These are phyloP conservation scores for Platycercus adscitus DNA, from an alignment of 2,113 vertebrate species.

Conservation along the genomic window DNA sequence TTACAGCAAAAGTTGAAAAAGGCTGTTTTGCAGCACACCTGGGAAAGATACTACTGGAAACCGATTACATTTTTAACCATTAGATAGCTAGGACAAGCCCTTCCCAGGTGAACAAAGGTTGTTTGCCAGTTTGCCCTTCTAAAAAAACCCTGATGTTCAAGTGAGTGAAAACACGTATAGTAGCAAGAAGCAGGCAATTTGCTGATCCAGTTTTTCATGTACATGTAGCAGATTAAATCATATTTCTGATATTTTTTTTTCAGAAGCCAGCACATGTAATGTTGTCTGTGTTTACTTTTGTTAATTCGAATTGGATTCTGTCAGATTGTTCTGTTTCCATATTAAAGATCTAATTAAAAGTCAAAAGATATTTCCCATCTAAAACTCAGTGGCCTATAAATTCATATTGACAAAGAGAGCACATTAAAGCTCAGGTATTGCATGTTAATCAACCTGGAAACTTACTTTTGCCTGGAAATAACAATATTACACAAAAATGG, in stretches of 20 bases:
- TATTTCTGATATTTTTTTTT: background rate
- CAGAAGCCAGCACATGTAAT: background rate
- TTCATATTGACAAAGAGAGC: background rate
- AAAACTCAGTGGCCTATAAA: background rate
- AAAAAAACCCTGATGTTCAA: background rate
- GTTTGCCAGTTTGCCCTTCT: background rate
- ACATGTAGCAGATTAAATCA: background rate
- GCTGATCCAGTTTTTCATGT: background rate
- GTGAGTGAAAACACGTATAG: background rate
- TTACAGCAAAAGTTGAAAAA: background rate
- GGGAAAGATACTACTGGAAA: background rate
- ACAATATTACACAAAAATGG: background rate
- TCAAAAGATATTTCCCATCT: background rate
- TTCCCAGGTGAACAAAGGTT: background rate
- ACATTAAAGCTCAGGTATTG: background rate
- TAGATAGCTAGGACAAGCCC: background rate
- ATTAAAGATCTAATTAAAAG: constrained; percentile 29
- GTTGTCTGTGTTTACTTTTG: constrained; percentile 1
- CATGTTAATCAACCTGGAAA: background rate
- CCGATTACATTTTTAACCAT: background rate
- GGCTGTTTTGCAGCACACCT: background rate
- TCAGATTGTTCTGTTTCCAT: background rate
- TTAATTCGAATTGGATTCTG: background rate
- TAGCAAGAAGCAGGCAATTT: background rate
- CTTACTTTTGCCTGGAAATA: background rate